These are phyloP conservation scores for Caloenas nicobarica DNA, from an alignment of 2,113 vertebrate genomes.

Conservation along the genomic window DNA sequence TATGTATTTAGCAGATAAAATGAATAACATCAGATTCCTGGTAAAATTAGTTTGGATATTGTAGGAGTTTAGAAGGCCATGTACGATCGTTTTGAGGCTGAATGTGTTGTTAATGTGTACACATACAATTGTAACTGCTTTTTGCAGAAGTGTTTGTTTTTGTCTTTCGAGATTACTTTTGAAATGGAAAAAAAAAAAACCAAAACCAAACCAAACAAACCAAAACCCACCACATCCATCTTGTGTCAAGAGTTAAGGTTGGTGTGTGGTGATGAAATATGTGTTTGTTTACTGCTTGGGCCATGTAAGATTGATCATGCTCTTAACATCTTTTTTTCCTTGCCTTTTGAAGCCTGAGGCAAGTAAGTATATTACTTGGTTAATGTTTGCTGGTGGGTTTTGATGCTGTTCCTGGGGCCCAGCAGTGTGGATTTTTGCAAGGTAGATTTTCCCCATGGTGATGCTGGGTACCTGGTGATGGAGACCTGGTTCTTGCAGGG, in stretches of 20 bases:
- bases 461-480: accelerated
- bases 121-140: neutral
- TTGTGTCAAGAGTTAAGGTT: constrained; percentile 44
- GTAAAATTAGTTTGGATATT: neutral
- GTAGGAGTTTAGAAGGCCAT: neutral
- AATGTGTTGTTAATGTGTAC: neutral
- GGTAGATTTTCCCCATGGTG: accelerated
- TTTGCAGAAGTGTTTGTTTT: constrained; percentile 14
- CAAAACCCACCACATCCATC: constrained; percentile 17
- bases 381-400: neutral
- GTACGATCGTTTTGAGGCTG: neutral
- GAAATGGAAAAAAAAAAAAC: neutral
- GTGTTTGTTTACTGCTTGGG: constrained; percentile 63
- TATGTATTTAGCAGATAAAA: neutral
- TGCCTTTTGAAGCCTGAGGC: constrained; percentile 30
- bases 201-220: no score
- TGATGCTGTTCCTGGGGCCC: neutral
- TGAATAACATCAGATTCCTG: neutral
- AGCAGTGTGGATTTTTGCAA: neutral
- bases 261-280: constrained; percentile 61
- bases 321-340: constrained; percentile 44
- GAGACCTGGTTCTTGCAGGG: neutral
- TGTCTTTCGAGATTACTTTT: constrained; percentile 50
- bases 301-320: constrained; percentile 49
- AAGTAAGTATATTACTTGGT: constrained; percentile 32